Base-by-base conservation (phyloP, 2,113 vertebrate genomes). In the Petroica traversi region DNA sequence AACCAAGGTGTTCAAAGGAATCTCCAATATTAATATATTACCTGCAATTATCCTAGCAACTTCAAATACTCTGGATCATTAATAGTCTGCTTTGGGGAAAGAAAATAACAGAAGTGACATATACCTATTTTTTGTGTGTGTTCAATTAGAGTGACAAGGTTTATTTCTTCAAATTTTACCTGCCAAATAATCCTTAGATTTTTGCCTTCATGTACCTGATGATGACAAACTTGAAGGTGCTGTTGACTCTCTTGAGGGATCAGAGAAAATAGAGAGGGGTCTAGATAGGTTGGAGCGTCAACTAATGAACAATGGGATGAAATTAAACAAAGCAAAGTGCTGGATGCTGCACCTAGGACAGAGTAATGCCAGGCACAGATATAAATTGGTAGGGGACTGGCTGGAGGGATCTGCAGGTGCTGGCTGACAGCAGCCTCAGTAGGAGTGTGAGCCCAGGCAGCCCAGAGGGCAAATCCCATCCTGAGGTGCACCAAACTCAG, bases 341-440 rank as follows among this genome's bases (percentile, higher is more conserved):
- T 19, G 6, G 12, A 73, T 38, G 14, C 18, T 63, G 11, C 0
- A 0, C 9, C 8, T 46, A 15, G 23, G 8, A 26, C 4, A 14
- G 12, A 73, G n/a, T 26, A 34, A 38, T 8, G 1, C 5, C 2
- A 0, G 26, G 38, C 25, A 89, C 8, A 71, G n/a, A 12, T 55
- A 72, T 10, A 22, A 22, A 43, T 2, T 40, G 6, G 3, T 14
- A 31, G 25, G 75, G 20, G 11, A 76, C 6, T 13, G 14, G 15
- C 25, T 77, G 52, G 14, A 41, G 8, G 9, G 7, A 20, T 38
- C 17, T 77, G 54, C 13, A 11, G 10, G 6, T 38, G 7, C 36
- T 58, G 48, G 38, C 9, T 33, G 4, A 20, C 19, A 71, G 46
- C 8, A 89, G 31, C 5, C 34, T 72, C 46, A 31, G 4, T 2